These are phyloP conservation scores for Endomychus coccineus DNA, from an alignment of 2,888 invertebrate genomes.

Conservation along the genomic window DNA sequence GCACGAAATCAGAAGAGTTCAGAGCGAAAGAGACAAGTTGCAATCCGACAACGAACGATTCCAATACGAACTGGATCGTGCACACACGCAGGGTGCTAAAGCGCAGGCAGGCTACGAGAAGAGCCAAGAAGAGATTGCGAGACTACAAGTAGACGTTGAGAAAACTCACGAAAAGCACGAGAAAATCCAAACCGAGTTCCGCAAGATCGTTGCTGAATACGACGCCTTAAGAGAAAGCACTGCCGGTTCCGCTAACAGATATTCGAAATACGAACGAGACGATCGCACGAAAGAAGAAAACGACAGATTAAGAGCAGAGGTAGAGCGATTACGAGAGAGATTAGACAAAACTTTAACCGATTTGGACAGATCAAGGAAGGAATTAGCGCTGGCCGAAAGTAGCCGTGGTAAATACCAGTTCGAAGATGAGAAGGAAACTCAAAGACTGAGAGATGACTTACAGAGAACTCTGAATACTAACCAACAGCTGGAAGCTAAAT, in stretches of 20 bases:
- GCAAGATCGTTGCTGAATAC: conserved; percentile 71
- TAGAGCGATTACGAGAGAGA: conserved; percentile 71
- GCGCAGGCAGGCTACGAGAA: conserved; percentile 80
- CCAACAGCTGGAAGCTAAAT: conserved; percentile 64
- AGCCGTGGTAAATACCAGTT: conserved; percentile 74
- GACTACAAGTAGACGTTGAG: conserved; percentile 79
- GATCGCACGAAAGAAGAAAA: conserved; percentile 66
- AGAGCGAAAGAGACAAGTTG: conserved; percentile 79
- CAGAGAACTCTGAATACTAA: conserved; percentile 58
- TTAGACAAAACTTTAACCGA: conserved; percentile 75
- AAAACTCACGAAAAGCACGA: conserved; percentile 89
- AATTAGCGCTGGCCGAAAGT: conserved; percentile 67
- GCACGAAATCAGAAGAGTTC: conserved; percentile 72
- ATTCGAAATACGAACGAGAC: conserved; percentile 68
- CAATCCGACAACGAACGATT: conserved; percentile 77
- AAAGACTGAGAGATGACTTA: conserved; percentile 64
- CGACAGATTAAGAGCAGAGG: conserved; percentile 69
- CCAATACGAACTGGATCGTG: conserved; percentile 78
- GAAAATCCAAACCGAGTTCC: conserved; percentile 71
- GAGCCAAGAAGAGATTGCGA: conserved; percentile 80
- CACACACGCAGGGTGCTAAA: conserved; percentile 79
- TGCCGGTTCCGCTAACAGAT: conserved; percentile 61
- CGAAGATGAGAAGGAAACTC: conserved; percentile 66
- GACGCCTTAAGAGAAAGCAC: conserved; percentile 75
- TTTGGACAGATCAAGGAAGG: conserved; percentile 68